Percentiles rank a stretch among this genome's conserved stretches.
Evolutionary conservation across 92 coral and sea anemone species (phyloP).

Genomic region (Siderastrea radians): DNA sequence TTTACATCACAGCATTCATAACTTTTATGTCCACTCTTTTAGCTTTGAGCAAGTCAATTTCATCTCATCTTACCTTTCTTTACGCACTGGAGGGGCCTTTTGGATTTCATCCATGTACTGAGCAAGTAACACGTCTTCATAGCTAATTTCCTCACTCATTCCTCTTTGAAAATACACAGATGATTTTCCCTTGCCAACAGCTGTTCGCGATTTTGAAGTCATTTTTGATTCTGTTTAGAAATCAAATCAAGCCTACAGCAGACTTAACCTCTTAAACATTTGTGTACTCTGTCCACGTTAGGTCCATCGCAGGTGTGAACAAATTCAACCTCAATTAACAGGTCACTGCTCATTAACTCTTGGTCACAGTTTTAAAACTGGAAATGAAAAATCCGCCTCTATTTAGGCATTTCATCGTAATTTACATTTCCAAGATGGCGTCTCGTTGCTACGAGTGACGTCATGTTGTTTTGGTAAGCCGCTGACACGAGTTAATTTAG

Average conservation of each 20-base stretch:
- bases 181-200: conserved; percentile 52
- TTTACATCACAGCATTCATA: too few species aligned
- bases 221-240: conserved; percentile 40
- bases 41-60: background rate
- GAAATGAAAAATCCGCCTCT: background rate
- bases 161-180: conserved; percentile 84
- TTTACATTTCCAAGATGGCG: conserved; percentile 47
- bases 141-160: conserved; percentile 82
- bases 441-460: conserved; percentile 91
- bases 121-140: conserved; percentile 87
- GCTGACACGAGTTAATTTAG: conserved; percentile 44
- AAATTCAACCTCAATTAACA: conserved; percentile 1
- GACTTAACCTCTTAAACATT: background rate
- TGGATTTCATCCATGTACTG: conserved; percentile 89
- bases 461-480: conserved; percentile 54
- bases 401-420: background rate
- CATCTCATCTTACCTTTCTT: conserved; percentile 63
- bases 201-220: conserved; percentile 67
- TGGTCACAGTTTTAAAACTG: background rate
- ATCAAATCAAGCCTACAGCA: background rate
- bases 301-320: background rate
- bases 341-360: background rate
- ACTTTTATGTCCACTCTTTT: too few species aligned
- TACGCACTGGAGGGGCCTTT: conserved; percentile 68
- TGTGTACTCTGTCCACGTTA: background rate